Evolutionary conservation across 2,888 invertebrate genomes (phyloP).

Genomic region (Oligia latruncula): DNA sequence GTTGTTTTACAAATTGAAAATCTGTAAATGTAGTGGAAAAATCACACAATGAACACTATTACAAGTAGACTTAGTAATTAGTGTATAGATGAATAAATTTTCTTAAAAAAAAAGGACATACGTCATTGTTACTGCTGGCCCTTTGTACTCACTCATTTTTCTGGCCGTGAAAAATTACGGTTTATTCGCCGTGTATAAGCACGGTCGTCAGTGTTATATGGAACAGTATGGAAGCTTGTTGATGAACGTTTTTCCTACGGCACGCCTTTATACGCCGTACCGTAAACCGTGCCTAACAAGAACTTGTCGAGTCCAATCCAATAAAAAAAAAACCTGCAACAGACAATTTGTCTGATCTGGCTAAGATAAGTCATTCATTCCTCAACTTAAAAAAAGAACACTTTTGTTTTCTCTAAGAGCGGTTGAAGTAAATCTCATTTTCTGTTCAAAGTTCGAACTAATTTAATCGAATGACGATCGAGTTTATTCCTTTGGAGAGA

Average conservation of each 20-base stretch:
- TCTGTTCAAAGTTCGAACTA: slow-evolving; percentile 28
- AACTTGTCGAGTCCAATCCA: not conserved
- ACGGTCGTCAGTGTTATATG: no score
- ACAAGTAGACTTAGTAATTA: not conserved
- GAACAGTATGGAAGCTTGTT: no score
- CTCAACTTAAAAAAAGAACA: slow-evolving; percentile 6
- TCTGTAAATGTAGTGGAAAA: not conserved
- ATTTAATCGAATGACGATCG: slow-evolving; percentile 9
- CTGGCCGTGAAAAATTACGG: not conserved
- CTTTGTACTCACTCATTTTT: not conserved
- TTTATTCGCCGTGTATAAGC: not conserved
- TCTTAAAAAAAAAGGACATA: not conserved
- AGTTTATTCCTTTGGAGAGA: slow-evolving; percentile 5
- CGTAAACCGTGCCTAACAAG: no score
- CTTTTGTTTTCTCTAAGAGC: not conserved
- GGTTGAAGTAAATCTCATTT: slow-evolving; percentile 16
- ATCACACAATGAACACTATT: not conserved
- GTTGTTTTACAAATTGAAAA: not conserved
- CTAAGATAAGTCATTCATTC: slow-evolving; percentile 6
- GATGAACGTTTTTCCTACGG: not conserved
- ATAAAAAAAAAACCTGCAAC: not conserved
- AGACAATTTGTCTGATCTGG: not conserved
- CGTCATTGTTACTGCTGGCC: not conserved
- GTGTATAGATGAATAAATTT: not conserved
- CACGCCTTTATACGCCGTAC: not conserved